phyloP scores from a whole-genome alignment of 2,113 vertebrate genomes.

The Talpa occidentalis region DNA sequence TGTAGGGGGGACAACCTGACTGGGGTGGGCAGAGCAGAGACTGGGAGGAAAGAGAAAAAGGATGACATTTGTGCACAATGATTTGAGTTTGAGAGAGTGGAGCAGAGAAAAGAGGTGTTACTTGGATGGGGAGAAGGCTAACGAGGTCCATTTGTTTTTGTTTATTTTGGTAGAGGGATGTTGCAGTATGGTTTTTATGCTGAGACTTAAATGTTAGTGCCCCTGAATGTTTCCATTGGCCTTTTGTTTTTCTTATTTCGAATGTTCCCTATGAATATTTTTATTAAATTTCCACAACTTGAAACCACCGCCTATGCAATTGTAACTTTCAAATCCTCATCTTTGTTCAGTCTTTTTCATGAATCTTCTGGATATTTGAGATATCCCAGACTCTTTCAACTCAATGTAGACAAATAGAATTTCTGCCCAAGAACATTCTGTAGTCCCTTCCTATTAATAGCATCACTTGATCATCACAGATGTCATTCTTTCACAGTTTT shows the following conservation, averaged over 20 bases:
- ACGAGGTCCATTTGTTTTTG: neutral
- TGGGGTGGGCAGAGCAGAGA: neutral
- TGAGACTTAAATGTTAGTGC: neutral
- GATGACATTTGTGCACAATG: fast-evolving
- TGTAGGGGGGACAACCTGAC: neutral
- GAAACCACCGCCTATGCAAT: neutral
- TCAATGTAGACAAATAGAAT: no score
- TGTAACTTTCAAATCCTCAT: neutral
- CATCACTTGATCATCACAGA: neutral
- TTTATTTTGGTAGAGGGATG: neutral
- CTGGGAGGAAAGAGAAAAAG: neutral
- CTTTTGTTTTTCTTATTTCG: neutral
- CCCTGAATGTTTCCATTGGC: neutral
- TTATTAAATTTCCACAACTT: neutral
- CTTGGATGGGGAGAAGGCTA: no score
- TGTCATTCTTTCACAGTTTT: neutral
- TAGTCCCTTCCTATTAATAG: neutral
- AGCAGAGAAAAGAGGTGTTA: neutral
- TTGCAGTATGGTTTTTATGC: neutral
- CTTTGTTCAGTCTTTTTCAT: neutral
- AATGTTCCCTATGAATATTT: neutral
- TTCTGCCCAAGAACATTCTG: neutral
- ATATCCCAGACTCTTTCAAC: neutral
- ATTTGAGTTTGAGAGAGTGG: fast-evolving
- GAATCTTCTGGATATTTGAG: neutral